Percentiles rank a stretch among this genome's conserved stretches.
Conservation (phyloP, 2,113 vertebrate species). For the Aix galericulata region DNA sequence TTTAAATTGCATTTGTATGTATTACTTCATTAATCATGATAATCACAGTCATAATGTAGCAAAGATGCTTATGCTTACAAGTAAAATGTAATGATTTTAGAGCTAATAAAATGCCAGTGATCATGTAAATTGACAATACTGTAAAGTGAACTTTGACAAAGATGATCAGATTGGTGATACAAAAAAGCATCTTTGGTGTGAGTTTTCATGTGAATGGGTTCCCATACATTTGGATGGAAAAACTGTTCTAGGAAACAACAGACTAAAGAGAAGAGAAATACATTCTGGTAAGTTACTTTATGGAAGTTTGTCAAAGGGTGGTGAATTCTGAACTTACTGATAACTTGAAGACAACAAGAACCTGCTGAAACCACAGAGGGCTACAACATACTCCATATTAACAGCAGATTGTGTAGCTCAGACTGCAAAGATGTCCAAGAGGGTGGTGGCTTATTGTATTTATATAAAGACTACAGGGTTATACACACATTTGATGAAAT, state of each 20-base stretch:
- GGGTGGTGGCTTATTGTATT: accelerated
- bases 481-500: not conserved
- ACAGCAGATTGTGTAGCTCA: not conserved
- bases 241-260: not conserved
- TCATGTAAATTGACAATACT: not conserved
- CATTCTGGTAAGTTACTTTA: not conserved
- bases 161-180: accelerated
- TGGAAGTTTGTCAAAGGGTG: not conserved
- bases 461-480: not conserved
- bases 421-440: not conserved
- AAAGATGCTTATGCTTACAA: not conserved
- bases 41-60: not conserved
- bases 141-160: not conserved
- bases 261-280: not conserved
- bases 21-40: not conserved
- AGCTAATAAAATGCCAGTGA: not conserved
- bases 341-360: accelerated
- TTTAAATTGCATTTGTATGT: not conserved
- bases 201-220: not conserved
- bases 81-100: not conserved
- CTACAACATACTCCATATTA: accelerated
- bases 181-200: not conserved
- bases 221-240: not conserved
- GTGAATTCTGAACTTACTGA: accelerated
- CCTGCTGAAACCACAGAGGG: not conserved